Evolutionary conservation across 2,113 vertebrate species (phyloP).

Genomic region (Blennius ocellaris): DNA sequence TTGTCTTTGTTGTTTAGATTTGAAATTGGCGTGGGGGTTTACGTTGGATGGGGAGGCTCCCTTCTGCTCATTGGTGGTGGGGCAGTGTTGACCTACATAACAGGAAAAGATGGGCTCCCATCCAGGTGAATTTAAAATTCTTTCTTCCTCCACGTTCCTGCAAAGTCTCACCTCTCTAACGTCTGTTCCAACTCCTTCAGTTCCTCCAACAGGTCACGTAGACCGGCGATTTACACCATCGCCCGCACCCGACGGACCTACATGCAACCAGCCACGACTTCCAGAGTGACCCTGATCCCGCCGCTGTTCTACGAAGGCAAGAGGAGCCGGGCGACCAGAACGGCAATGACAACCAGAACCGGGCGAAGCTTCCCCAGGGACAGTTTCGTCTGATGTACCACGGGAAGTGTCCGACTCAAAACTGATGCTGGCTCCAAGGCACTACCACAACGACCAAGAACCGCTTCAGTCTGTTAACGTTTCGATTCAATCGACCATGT

Average conservation of each 20-base stretch:
- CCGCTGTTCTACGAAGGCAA: constrained; percentile 64
- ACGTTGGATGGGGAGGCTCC: constrained; percentile 95
- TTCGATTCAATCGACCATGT: no score
- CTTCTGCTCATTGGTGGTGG: constrained; percentile 90
- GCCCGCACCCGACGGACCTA: constrained; percentile 70
- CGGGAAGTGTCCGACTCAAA: neutral
- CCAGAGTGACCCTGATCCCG: constrained; percentile 56
- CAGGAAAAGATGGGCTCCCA: constrained; percentile 74
- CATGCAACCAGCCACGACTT: constrained; percentile 51
- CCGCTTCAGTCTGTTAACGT: no score
- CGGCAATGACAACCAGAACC: no score
- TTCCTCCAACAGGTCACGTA: constrained; percentile 24
- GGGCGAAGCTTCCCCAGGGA: constrained; percentile 85
- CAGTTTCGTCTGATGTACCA: constrained; percentile 86
- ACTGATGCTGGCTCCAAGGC: no score
- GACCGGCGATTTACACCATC: constrained; percentile 42
- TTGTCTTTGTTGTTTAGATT: constrained; percentile 72
- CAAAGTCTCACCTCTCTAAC: no score
- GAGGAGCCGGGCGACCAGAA: constrained; percentile 39
- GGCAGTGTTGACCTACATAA: constrained; percentile 86
- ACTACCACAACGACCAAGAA: no score
- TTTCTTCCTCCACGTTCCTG: no score
- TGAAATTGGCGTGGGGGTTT: constrained; percentile 94
- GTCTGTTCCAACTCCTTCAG: constrained; percentile 32
- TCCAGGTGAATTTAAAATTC: constrained; percentile 56